Evolutionary conservation across 2,888 invertebrate genomes (phyloP).

Genomic region (Tipula unca): DNA sequence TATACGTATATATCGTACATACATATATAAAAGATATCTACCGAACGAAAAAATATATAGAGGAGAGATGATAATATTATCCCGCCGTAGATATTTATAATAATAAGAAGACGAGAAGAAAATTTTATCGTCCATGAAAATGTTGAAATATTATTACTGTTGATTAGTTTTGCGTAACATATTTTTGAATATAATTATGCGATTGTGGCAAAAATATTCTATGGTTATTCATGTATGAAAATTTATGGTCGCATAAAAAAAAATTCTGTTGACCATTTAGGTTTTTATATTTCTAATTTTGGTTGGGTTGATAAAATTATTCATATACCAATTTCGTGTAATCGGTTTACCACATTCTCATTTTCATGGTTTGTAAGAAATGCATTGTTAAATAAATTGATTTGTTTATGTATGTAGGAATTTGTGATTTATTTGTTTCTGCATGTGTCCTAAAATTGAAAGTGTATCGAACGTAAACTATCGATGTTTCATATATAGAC

Average conservation of each 20-base stretch:
- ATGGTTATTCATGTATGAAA: slow-evolving; percentile 8
- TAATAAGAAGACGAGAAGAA: background rate
- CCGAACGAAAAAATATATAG: background rate
- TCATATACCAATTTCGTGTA: background rate
- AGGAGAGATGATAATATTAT: background rate
- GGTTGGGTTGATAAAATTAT: background rate
- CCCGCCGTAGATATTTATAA: background rate
- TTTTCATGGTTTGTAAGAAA: background rate
- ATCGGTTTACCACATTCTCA: background rate
- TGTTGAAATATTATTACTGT: background rate
- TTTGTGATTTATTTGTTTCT: background rate
- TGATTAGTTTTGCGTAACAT: slow-evolving; percentile 8
- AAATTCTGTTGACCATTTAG: background rate
- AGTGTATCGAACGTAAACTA: too few relatives aligned
- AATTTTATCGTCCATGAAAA: slow-evolving; percentile 8
- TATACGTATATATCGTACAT: too few relatives aligned
- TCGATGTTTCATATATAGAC: too few relatives aligned
- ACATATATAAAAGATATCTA: background rate
- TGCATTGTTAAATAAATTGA: background rate
- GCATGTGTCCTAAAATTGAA: background rate
- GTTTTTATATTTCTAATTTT: background rate
- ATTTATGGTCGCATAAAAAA: background rate
- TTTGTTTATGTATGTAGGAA: background rate
- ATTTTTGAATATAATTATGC: slow-evolving; percentile 8
- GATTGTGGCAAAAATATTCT: background rate